Conservation (phyloP, 2,113 vertebrate genomes). For the Passer domesticus region DNA sequence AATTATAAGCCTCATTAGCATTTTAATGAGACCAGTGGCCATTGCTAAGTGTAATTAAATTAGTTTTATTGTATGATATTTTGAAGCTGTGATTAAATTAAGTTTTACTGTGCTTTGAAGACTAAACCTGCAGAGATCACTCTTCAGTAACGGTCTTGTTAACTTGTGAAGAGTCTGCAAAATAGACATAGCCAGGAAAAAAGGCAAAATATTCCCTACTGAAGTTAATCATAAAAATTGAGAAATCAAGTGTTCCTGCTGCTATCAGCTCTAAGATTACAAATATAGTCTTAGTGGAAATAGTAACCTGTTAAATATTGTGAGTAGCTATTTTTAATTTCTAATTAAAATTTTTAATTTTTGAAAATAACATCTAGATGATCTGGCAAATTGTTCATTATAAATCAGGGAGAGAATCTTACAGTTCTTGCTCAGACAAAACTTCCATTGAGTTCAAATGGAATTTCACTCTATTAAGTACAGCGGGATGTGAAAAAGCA, state of each 20-base stretch:
- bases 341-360: background rate
- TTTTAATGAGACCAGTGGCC: constrained; percentile 84
- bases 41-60: constrained; percentile 84
- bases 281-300: constrained; percentile 1
- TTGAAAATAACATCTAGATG: background rate
- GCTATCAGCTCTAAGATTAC: background rate
- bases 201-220: constrained; percentile 44
- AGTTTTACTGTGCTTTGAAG: constrained; percentile 77
- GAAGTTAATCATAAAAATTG: constrained; percentile 46
- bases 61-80: constrained; percentile 79
- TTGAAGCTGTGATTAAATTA: constrained; percentile 82
- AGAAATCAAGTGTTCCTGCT: constrained; percentile 40
- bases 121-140: constrained; percentile 71
- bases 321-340: background rate
- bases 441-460: constrained; percentile 40
- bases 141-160: constrained; percentile 67
- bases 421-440: constrained; percentile 35
- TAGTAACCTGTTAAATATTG: background rate
- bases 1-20: constrained; percentile 88
- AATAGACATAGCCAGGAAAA: constrained; percentile 45
- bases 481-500: background rate
- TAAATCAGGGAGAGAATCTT: constrained; percentile 19
- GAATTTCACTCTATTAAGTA: constrained; percentile 25
- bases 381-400: constrained; percentile 1
- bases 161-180: constrained; percentile 63